A percentile compares a stretch with the other conserved stretches of the same genome.
phyloP scores from a whole-genome alignment of 2,888 invertebrate species.

The Agrotis clavis region DNA sequence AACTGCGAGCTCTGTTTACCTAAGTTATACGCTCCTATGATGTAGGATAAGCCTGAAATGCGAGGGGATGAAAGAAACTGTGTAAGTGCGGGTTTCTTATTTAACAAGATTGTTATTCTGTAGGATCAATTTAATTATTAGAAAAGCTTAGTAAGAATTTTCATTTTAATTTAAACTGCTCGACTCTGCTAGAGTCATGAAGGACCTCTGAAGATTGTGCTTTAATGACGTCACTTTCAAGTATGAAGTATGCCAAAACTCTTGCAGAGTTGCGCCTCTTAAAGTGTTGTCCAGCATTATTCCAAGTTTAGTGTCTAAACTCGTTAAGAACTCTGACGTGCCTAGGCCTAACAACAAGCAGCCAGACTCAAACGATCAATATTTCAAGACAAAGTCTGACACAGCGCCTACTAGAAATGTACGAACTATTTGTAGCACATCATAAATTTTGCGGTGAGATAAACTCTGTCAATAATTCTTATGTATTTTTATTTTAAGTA shows the following conservation, averaged over 20 bases:
- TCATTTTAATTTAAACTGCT: background rate
- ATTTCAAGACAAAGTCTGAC: constrained; percentile 7
- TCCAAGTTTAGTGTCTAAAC: constrained; percentile 23
- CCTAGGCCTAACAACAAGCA: constrained; percentile 15
- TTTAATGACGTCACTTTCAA: constrained; percentile 19
- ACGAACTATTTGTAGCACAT: constrained; percentile 31
- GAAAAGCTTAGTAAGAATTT: background rate
- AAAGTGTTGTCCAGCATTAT: constrained; percentile 24
- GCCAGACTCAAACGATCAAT: constrained; percentile 30
- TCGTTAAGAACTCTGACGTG: constrained; percentile 21
- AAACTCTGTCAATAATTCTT: background rate
- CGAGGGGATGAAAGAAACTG: constrained; percentile 17
- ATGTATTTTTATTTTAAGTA: constrained; percentile 14
- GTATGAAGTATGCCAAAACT: background rate
- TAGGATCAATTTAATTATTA: background rate
- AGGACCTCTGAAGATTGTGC: background rate
- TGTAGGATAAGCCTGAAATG: constrained; percentile 48
- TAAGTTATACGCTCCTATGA: constrained; percentile 46
- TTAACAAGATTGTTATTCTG: background rate
- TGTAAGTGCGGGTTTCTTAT: background rate
- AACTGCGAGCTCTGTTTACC: constrained; percentile 55
- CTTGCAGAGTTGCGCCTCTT: constrained; percentile 24
- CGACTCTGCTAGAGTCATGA: background rate
- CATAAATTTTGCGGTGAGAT: constrained; percentile 30
- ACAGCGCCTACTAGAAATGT: constrained; percentile 38